These are phyloP conservation scores for Proctacanthus coquilletti DNA, from an alignment of 1,140 invertebrate species.

Conservation along the genomic window DNA sequence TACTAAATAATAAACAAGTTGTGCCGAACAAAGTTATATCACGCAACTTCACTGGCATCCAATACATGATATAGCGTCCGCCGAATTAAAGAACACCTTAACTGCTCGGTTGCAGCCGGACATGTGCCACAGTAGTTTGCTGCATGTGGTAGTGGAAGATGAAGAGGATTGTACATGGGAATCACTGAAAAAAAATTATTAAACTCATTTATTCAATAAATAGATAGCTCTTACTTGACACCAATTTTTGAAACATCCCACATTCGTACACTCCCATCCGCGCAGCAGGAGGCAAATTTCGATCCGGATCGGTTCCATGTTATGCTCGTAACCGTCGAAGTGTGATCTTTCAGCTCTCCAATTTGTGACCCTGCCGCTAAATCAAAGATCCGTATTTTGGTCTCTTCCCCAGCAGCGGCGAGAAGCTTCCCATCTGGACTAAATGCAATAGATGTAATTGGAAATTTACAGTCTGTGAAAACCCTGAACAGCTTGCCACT, in stretches of 20 bases:
- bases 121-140: conserved; percentile 20
- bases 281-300: conserved; percentile 55
- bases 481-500: conserved; percentile 53
- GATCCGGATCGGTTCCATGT: conserved; percentile 45
- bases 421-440: conserved; percentile 66
- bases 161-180: conserved; percentile 13
- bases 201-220: too few species aligned
- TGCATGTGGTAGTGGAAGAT: conserved; percentile 16
- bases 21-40: too few species aligned
- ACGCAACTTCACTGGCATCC: too few species aligned
- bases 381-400: conserved; percentile 41
- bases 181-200: not conserved
- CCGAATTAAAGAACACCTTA: conserved; percentile 23
- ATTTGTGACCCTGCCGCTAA: conserved; percentile 37
- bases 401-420: conserved; percentile 51
- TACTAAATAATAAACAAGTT: too few species aligned
- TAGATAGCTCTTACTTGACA: conserved; percentile 12
- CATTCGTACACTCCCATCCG: conserved; percentile 57
- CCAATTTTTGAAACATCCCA: conserved; percentile 39
- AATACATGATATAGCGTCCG: conserved; percentile 21
- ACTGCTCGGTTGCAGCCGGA: conserved; percentile 26
- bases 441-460: conserved; percentile 59
- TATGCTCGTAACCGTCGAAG: conserved; percentile 54
- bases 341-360: conserved; percentile 63
- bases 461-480: conserved; percentile 61